Conservation (phyloP, 2,113 vertebrate genomes). For the Poeciliopsis occidentalis region DNA sequence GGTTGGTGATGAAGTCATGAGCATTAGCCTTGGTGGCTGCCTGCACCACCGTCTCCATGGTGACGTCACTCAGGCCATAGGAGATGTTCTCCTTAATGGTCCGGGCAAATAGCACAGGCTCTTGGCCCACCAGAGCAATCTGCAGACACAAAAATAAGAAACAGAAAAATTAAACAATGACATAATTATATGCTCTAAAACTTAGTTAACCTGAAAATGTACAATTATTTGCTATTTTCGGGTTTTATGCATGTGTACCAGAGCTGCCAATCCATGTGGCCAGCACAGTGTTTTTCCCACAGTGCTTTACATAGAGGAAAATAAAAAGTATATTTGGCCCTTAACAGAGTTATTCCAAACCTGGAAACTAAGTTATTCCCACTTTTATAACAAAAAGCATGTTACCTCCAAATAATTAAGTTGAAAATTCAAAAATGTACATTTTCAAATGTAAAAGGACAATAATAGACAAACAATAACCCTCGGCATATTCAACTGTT, state of each 20-base stretch:
- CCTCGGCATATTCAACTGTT: too few relatives aligned
- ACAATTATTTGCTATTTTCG: not conserved
- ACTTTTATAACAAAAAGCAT: too few relatives aligned
- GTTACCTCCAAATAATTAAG: too few relatives aligned
- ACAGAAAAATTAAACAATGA: not conserved
- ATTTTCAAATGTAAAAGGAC: too few relatives aligned
- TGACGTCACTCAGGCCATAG: conserved; percentile 84
- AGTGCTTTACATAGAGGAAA: too few relatives aligned
- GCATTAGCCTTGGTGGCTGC: conserved; percentile 90
- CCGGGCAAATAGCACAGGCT: conserved; percentile 92
- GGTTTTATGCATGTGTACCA: not conserved
- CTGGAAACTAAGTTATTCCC: too few relatives aligned
- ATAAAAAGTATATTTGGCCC: too few relatives aligned
- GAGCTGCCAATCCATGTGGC: too few relatives aligned
- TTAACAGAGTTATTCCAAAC: too few relatives aligned
- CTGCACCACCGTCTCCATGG: conserved; percentile 83
- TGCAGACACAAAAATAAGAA: conserved; percentile 52
- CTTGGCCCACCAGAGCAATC: conserved; percentile 94
- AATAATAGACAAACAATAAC: too few relatives aligned
- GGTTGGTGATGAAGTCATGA: conserved; percentile 86
- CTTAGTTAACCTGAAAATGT: not conserved
- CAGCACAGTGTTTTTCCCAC: too few relatives aligned
- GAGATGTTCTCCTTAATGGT: conserved; percentile 90
- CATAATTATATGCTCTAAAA: not conserved
- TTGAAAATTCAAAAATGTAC: too few relatives aligned